phyloP scores from a whole-genome alignment of 1,140 invertebrate species.

The Cherax destructor region DNA sequence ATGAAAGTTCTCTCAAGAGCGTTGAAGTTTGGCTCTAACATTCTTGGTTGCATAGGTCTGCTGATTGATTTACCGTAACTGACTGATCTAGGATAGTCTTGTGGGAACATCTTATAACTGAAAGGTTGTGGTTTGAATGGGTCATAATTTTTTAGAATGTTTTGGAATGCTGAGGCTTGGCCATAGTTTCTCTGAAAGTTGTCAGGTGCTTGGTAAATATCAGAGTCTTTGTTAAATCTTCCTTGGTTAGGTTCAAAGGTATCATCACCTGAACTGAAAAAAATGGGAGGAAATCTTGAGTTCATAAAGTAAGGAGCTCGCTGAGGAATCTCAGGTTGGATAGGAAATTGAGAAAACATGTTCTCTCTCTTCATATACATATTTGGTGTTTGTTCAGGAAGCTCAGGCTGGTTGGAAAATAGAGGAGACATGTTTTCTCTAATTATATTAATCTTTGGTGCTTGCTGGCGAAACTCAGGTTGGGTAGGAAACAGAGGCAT shows the following conservation, averaged over 20 bases:
- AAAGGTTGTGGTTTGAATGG: neutral
- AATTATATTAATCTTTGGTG: too few relatives aligned
- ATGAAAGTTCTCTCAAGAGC: neutral
- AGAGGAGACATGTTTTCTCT: neutral
- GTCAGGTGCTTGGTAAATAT: neutral
- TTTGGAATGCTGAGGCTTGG: neutral
- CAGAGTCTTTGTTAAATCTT: neutral
- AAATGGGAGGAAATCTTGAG: neutral
- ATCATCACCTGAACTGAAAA: neutral
- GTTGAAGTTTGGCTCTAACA: neutral
- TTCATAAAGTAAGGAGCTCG: neutral
- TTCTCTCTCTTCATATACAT: neutral
- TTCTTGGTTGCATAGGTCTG: neutral
- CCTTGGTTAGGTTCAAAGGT: neutral
- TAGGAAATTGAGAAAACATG: neutral
- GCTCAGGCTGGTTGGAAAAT: too few relatives aligned
- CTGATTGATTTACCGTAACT: neutral
- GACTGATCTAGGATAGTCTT: neutral
- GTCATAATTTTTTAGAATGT: neutral
- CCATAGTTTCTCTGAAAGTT: neutral
- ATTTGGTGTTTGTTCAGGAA: neutral
- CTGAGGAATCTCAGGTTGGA: neutral
- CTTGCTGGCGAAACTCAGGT: too few relatives aligned
- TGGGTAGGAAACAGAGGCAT: too few relatives aligned
- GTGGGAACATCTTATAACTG: neutral